Conservation (phyloP, 2,113 vertebrate genomes). For the Thamnophis sirtalis region DNA sequence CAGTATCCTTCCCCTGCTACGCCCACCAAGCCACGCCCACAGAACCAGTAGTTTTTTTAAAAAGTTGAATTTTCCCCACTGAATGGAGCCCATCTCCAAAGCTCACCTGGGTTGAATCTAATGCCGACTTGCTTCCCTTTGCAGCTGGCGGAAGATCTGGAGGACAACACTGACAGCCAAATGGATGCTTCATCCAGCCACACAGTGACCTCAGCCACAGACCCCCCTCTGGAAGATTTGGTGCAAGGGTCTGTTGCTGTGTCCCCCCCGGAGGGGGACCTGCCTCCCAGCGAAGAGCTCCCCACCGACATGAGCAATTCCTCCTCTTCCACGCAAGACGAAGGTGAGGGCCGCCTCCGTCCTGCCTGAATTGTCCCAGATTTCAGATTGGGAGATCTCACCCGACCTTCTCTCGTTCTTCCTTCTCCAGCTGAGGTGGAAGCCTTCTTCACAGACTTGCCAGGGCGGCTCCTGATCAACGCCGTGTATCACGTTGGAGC, state of each 20-base stretch:
- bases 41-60: too few species aligned
- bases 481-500: conserved; percentile 75
- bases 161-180: conserved; percentile 61
- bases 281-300: conserved; percentile 81
- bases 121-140: conserved; percentile 3
- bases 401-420: fast-evolving
- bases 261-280: conserved; percentile 57
- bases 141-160: conserved; percentile 75
- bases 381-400: not conserved
- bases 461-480: conserved; percentile 81
- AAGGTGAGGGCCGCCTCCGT: conserved; percentile 64
- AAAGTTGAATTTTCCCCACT: too few species aligned
- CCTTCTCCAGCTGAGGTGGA: conserved; percentile 76
- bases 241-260: conserved; percentile 23
- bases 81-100: not conserved
- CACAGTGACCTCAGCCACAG: conserved; percentile 64
- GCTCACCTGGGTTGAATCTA: not conserved
- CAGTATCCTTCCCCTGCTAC: too few species aligned
- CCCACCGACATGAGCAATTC: conserved; percentile 88
- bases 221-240: conserved; percentile 31
- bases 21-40: too few species aligned
- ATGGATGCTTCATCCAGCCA: conserved; percentile 74
- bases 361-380: not conserved
- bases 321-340: conserved; percentile 80
- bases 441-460: conserved; percentile 76